Evolutionary conservation across 2,113 vertebrate species (phyloP), one percentile per base, ranked within the genome.

Genomic region (Hippopotamus amphibius): DNA sequence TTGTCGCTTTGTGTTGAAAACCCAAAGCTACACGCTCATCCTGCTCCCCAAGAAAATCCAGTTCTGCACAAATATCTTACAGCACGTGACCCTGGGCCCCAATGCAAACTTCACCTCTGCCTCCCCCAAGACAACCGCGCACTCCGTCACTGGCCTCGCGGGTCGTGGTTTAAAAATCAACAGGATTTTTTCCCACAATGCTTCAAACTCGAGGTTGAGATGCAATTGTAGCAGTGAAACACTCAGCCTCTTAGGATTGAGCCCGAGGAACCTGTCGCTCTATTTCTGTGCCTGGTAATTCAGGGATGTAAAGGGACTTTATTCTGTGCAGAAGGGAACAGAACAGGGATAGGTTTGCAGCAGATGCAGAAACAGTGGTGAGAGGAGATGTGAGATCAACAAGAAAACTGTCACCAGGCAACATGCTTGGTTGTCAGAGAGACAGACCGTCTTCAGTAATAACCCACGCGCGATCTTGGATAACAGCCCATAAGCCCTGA

Each of bases 321-420:
- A 87, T 92, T 94, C 94, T 46, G 24, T 22, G 76, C 57, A 26
- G 80, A 46, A 96, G 84, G 41, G 12, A 84, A 68, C 22, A 74
- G 33, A 74, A 76, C 22, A 80, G 33, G 55, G 69, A 22, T 28
- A 65, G 48, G 63, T 88, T 74, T 76, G 57, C 65, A 33, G 46
- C 87, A 46, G 43, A 76, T 37, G 82, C 12, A 80, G 50, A 55
- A 88, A 55, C 85, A 59, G 28, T 80, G 79, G 59, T 90, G 92
- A 96, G 50, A 65, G 59, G 50, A 87, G 69, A 88, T 77, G 53
- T 19, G 37, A 91, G 81, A 90, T 88, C 95, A 95, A 85, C 74
- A 95, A 90, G 65, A 92, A 91, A 77, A 53, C 0, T 14, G 95
- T 97, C 96, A 59, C 96, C 65, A 81, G 91, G 96, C 93, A 93